Conservation (phyloP, 37 sponge, comb jelly and placozoan genomes). For the Bolinopsis microptera region DNA sequence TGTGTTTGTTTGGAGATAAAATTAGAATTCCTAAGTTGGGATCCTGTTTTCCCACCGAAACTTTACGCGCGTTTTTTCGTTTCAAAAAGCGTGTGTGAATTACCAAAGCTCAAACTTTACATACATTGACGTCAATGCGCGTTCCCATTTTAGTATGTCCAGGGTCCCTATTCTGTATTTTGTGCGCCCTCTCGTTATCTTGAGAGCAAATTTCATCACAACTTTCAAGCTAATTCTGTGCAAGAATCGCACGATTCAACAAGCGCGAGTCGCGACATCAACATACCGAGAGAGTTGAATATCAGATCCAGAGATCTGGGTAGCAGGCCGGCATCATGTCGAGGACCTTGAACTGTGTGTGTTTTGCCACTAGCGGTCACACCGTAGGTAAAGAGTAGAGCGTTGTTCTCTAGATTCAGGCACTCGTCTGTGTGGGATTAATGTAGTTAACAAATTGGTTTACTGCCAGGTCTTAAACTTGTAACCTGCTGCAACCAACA, state of each 20-base stretch:
- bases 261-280: too few species aligned
- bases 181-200: too few species aligned
- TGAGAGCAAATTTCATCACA: too few species aligned
- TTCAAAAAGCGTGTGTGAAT: background rate
- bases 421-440: conserved; percentile 68
- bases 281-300: conserved; percentile 75
- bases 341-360: conserved; percentile 22
- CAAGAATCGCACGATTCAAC: too few species aligned
- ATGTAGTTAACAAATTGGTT: too few species aligned
- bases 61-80: background rate
- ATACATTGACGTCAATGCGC: background rate
- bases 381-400: conserved; percentile 85
- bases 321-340: conserved; percentile 80
- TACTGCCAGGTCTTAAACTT: too few species aligned
- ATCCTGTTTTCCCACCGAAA: background rate
- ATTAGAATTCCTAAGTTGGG: background rate
- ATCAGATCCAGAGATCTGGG: conserved; percentile 85
- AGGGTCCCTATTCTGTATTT: too few species aligned
- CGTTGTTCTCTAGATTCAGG: conserved; percentile 75
- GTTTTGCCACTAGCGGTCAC: conserved; percentile 84
- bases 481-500: too few species aligned
- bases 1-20: too few species aligned
- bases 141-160: background rate
- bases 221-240: too few species aligned
- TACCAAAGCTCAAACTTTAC: background rate